Evolutionary conservation across 92 coral and sea anemone genomes (phyloP), one percentile per base, ranked within the genome.

Genomic region (Epizoanthus stellaris): DNA sequence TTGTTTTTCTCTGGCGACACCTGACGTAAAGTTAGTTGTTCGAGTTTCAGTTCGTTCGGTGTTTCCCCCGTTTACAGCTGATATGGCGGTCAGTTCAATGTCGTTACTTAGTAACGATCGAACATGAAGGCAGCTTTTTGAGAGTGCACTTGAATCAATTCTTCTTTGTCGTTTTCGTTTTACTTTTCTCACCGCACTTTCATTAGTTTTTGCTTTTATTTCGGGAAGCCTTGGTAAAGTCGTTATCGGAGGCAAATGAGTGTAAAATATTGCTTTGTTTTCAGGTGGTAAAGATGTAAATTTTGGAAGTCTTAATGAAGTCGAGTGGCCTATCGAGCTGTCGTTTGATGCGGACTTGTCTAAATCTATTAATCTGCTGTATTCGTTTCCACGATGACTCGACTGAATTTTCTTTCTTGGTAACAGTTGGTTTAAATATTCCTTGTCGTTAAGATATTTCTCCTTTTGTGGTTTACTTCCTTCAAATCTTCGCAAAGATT

Each of bases 201-300:
- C 54, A 39, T 76, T 71, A 3, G 72, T 36, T 15, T 66, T 53
- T 43, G 63, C 67, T 70, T 80, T 88, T 13, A 66, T 76, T 67
- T 86, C 94, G 70, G 77, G 87, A 21, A 82, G 73, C 54, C 84
- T 84, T 38, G 95, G 94, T 34, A 92, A 59, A 5, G 98, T 76
- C 9, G 92, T 89, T 76, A 90, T 82, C 65, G 67, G 72, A 30
- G 95, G 90, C 16, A 94, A 83, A 61, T 85, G 47, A 60, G 98
- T 94, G 65, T 94, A 94, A 73, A 94, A 94, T 80, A 94, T 94
- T 36, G 88, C 92, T 86, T 94, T 94, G 82, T 90, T 94, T 82
- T 86, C 92, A 62, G 93, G 86, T 8, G 98, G 90, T 63, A 94
- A 92, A 12, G 87, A 73, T 6, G 76, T 93, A 72, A 94, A 80